These are phyloP conservation scores for Nematostella vectensis DNA, from an alignment of 92 coral and sea anemone species.

Conservation along the genomic window DNA sequence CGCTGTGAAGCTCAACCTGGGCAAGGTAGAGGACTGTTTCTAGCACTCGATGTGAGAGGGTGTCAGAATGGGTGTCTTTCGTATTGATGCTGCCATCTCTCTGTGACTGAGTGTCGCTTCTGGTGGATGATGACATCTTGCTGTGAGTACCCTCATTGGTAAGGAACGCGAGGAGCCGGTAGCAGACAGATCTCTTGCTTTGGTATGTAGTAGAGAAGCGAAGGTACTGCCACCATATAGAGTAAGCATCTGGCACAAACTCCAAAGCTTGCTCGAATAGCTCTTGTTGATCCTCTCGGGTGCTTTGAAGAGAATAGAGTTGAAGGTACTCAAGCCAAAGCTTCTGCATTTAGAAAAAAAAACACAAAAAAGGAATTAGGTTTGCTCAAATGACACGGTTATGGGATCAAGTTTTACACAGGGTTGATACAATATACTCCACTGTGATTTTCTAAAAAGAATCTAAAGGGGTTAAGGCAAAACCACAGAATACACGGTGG, in stretches of 20 bases:
- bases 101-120: no score
- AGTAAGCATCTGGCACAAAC: constrained; percentile 58
- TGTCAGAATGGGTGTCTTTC: constrained; percentile 21
- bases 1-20: constrained; percentile 67
- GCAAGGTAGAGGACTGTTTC: constrained; percentile 73
- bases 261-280: constrained; percentile 90
- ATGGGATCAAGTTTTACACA: no score
- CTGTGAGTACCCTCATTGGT: constrained; percentile 14
- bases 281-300: constrained; percentile 59
- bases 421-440: no score
- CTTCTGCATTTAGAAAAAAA: no score
- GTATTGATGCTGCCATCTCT: constrained; percentile 18
- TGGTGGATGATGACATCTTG: no score
- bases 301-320: constrained; percentile 59
- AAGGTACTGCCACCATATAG: constrained; percentile 92
- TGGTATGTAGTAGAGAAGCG: constrained; percentile 48
- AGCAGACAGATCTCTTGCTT: constrained; percentile 52
- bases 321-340: constrained; percentile 90
- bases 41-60: constrained; percentile 71
- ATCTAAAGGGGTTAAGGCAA: no score
- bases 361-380: background rate
- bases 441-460: no score
- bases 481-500: no score
- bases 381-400: background rate
- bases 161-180: constrained; percentile 56